A percentile compares a stretch with the other conserved stretches of the same genome.
These are phyloP conservation scores for Nasonia vitripennis DNA, from an alignment of 1,140 invertebrate species.

Conservation along the genomic window DNA sequence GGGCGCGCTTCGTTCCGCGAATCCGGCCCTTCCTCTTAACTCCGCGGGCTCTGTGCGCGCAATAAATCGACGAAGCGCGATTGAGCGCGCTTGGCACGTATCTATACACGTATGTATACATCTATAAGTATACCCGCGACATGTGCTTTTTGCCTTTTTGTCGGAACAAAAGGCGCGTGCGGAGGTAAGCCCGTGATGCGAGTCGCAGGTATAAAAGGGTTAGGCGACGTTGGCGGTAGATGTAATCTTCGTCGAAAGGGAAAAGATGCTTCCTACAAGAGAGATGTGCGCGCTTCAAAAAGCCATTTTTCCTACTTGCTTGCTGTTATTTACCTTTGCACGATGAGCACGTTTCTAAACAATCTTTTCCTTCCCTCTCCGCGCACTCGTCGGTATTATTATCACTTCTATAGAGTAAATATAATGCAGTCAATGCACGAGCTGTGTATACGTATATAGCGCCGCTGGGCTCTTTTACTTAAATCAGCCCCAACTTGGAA, in stretches of 20 bases:
- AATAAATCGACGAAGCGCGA: conserved; percentile 23
- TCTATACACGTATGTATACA: too few relatives aligned
- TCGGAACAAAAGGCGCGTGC: not conserved
- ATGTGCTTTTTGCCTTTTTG: not conserved
- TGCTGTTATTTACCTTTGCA: not conserved
- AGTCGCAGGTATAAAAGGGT: conserved; percentile 27
- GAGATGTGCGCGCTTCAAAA: not conserved
- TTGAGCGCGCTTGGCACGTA: conserved; percentile 22
- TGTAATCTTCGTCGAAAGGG: conserved; percentile 7
- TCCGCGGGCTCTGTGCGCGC: not conserved
- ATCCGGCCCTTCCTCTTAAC: not conserved
- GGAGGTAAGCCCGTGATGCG: not conserved
- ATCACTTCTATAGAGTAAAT: too few relatives aligned
- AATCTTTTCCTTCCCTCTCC: too few relatives aligned
- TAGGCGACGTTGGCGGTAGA: conserved; percentile 12
- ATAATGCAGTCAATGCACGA: not conserved
- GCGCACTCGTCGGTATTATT: too few relatives aligned
- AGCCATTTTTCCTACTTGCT: not conserved
- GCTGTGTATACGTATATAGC: not conserved
- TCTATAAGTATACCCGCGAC: not conserved
- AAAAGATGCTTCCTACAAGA: not conserved
- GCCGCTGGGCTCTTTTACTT: not conserved
- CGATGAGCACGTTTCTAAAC: not conserved
- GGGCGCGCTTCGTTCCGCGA: not conserved
- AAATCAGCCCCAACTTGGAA: conserved; percentile 19